Conservation (phyloP, 2,113 vertebrate genomes). For the Xiphias gladius region DNA sequence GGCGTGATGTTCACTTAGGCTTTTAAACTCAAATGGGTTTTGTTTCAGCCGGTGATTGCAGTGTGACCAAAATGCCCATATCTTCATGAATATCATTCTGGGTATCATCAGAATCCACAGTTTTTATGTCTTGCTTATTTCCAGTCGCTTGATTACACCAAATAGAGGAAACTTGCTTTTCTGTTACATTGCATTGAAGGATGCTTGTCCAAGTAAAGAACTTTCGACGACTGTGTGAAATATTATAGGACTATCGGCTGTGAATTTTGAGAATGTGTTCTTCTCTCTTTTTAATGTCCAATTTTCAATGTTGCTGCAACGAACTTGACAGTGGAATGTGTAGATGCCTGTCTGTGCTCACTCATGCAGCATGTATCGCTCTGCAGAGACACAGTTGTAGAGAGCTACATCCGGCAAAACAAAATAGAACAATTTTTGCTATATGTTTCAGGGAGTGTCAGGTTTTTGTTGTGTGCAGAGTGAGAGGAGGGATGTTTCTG, state of each 20-base stretch:
- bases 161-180: constrained; percentile 31
- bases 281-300: constrained; percentile 52
- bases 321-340: constrained; percentile 57
- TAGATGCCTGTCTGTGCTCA: constrained; percentile 56
- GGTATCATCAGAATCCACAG: constrained; percentile 31
- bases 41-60: constrained; percentile 41
- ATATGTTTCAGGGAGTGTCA: constrained; percentile 23
- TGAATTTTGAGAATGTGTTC: neutral
- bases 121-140: constrained; percentile 54
- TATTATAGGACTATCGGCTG: constrained; percentile 10
- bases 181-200: constrained; percentile 29
- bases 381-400: constrained; percentile 57
- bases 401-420: constrained; percentile 53
- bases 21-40: constrained; percentile 52
- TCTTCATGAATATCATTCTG: constrained; percentile 41
- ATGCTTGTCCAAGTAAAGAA: constrained; percentile 38
- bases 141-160: constrained; percentile 42
- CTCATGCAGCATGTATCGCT: constrained; percentile 64
- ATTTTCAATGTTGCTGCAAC: constrained; percentile 55
- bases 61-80: constrained; percentile 12
- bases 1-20: constrained; percentile 24
- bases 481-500: constrained; percentile 39
- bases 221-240: constrained; percentile 41
- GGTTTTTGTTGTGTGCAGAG: constrained; percentile 17
- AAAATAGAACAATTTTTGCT: constrained; percentile 61